A percentile compares a stretch with the other conserved stretches of the same genome.
Conservation (phyloP, 2,113 vertebrate genomes). For the Rana temporaria region DNA sequence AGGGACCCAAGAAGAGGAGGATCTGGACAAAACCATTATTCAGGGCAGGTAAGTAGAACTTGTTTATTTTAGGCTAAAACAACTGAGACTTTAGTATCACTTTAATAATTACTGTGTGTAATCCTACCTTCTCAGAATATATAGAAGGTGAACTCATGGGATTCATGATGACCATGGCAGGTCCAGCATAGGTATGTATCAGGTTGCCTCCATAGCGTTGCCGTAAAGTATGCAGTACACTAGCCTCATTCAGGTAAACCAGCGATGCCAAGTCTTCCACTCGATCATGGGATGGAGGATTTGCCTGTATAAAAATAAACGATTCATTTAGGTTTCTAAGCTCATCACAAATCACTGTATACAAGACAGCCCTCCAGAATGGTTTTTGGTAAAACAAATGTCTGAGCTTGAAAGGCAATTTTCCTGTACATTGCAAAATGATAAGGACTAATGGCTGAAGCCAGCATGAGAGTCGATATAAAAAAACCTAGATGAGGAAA, state of each 20-base stretch:
- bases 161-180: constrained; percentile 90
- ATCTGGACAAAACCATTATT: too few species aligned
- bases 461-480: too few species aligned
- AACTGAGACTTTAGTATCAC: too few species aligned
- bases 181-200: constrained; percentile 87
- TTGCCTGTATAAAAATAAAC: constrained; percentile 77
- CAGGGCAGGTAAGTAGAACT: too few species aligned
- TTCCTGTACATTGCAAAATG: too few species aligned
- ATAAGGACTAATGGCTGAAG: too few species aligned
- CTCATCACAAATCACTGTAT: neutral
- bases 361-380: too few species aligned
- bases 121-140: constrained; percentile 94
- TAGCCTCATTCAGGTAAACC: constrained; percentile 94
- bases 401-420: too few species aligned
- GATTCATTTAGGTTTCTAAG: neutral
- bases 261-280: constrained; percentile 90
- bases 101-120: neutral
- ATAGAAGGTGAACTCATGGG: constrained; percentile 91
- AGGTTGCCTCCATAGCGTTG: constrained; percentile 94
- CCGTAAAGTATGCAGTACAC: constrained; percentile 88
- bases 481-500: too few species aligned
- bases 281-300: constrained; percentile 88
- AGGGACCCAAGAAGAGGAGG: too few species aligned
- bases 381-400: too few species aligned
- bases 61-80: too few species aligned